phyloP scores from a whole-genome alignment of 2,797 vertebrate genomes.

The Danio aesculapii region DNA sequence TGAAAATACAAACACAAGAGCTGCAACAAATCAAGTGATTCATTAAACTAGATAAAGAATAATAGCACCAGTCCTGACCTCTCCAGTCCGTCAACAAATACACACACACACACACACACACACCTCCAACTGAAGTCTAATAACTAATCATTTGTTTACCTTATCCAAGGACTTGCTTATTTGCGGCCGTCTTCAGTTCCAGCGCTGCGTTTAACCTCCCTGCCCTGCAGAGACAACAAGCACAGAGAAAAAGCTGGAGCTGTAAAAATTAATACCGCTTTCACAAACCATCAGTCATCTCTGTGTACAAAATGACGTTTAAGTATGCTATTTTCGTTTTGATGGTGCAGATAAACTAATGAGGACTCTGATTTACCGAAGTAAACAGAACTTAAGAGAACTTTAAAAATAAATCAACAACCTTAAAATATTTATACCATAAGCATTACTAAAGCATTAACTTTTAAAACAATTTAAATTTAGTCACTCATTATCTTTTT shows the following conservation, averaged over 20 bases:
- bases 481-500: not conserved
- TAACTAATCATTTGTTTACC: conserved; percentile 86
- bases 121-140: conserved; percentile 57
- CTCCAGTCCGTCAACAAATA: not conserved
- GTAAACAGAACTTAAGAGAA: not conserved
- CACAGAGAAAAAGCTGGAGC: conserved; percentile 44
- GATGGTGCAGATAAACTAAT: not conserved
- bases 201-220: conserved; percentile 46
- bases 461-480: conserved; percentile 13
- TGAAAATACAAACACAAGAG: conserved; percentile 64
- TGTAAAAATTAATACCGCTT: conserved; percentile 46
- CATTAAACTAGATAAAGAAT: conserved; percentile 70
- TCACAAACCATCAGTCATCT: conserved; percentile 38
- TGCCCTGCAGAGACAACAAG: conserved; percentile 54
- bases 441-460: not conserved
- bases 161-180: conserved; percentile 86
- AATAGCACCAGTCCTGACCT: conserved; percentile 18
- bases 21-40: conserved; percentile 67
- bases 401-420: not conserved
- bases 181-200: conserved; percentile 64
- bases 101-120: conserved; percentile 22
- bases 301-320: conserved; percentile 20
- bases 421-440: not conserved
- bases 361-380: conserved; percentile 6
- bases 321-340: conserved; percentile 19